Evolutionary conservation across 2,113 vertebrate species (phyloP).

Genomic region (Heliornis fulica): DNA sequence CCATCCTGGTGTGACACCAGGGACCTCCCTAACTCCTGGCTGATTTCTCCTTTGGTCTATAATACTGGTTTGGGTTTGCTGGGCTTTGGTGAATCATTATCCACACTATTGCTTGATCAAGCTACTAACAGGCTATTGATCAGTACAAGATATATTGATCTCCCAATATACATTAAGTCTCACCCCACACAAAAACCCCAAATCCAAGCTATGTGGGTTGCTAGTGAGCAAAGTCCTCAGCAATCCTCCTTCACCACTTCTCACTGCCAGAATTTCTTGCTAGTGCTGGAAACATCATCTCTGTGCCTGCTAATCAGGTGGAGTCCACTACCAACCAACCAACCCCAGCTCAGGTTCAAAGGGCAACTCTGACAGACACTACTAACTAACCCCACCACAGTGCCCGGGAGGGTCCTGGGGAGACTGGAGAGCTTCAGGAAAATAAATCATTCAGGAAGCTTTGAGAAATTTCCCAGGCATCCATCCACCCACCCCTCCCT

Average conservation of each 20-base stretch:
- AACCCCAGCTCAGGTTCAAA: neutral
- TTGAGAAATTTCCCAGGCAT: neutral
- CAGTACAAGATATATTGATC: no score
- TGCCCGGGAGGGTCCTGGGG: neutral
- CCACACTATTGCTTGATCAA: neutral
- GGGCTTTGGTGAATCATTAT: neutral
- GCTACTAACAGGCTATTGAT: neutral
- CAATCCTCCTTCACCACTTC: neutral
- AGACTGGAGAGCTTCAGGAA: neutral
- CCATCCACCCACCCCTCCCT: neutral
- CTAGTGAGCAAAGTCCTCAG: neutral
- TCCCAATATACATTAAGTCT: neutral
- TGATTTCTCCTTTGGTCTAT: neutral
- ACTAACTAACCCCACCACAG: neutral
- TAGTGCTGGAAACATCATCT: neutral
- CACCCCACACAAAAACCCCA: neutral
- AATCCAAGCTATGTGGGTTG: neutral
- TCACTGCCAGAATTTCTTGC: neutral
- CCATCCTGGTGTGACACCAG: neutral
- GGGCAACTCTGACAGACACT: neutral
- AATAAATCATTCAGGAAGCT: neutral
- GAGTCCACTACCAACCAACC: neutral
- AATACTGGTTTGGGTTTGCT: neutral
- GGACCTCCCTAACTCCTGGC: neutral
- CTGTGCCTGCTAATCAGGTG: neutral